A percentile compares a stretch with the other conserved stretches of the same genome.
Evolutionary conservation across 1,140 invertebrate species (phyloP).

Genomic region (Tigriopus japonicus): DNA sequence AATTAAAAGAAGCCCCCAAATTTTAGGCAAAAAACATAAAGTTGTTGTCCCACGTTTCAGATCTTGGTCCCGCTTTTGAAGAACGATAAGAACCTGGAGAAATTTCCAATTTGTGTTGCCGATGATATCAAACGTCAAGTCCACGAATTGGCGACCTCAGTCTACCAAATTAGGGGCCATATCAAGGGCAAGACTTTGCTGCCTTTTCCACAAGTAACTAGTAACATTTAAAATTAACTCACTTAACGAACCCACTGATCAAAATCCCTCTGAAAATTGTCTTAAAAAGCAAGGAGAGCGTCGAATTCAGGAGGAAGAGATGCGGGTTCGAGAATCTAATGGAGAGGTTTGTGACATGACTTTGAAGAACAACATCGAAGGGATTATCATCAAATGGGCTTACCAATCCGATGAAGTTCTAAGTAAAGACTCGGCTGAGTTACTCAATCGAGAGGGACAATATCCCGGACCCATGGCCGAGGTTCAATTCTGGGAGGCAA

Average conservation of each 20-base stretch:
- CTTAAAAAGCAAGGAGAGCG: not conserved
- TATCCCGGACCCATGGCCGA: conserved; percentile 11
- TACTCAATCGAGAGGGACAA: not conserved
- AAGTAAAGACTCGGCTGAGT: conserved; percentile 8
- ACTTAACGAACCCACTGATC: no score
- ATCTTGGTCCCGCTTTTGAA: conserved; percentile 5
- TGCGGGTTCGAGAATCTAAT: not conserved
- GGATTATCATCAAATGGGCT: conserved; percentile 11
- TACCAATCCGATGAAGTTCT: conserved; percentile 11
- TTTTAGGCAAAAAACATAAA: no score
- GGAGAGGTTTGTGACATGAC: conserved; percentile 8
- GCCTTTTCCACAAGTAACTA: conserved; percentile 10
- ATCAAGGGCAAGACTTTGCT: conserved; percentile 12
- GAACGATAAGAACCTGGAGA: conserved; percentile 5
- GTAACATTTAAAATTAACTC: no score
- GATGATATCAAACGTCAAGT: conserved; percentile 13
- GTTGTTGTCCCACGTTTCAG: no score
- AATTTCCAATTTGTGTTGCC: conserved; percentile 7
- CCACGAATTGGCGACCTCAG: conserved; percentile 4
- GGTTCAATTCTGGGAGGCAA: conserved; percentile 11
- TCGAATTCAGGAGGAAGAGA: conserved; percentile 8
- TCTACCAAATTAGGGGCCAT: conserved; percentile 9
- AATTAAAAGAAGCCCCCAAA: no score
- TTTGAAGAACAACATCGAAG: conserved; percentile 13
- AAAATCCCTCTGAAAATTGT: no score